These are phyloP conservation scores for Motacilla tschutschensis DNA, from an alignment of 2,113 vertebrate species.

Conservation along the genomic window DNA sequence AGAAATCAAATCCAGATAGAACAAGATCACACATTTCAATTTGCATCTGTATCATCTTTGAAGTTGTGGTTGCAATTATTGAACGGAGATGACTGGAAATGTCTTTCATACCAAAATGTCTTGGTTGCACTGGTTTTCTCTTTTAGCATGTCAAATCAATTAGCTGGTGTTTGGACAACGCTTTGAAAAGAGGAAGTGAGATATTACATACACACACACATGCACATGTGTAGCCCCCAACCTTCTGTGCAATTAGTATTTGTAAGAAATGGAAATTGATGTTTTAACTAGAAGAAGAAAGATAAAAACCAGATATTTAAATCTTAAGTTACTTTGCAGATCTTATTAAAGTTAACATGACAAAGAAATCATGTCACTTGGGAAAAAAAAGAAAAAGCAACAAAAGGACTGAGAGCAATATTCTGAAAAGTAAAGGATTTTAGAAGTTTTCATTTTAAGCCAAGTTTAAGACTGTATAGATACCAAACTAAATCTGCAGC, in stretches of 20 bases:
- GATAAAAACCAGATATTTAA: neutral
- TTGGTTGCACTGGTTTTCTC: conserved; percentile 12
- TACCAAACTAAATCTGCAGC: neutral
- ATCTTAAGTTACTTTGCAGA: neutral
- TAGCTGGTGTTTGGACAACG: conserved; percentile 49
- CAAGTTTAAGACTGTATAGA: neutral
- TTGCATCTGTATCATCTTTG: conserved; percentile 57
- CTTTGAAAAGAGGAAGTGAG: conserved; percentile 62
- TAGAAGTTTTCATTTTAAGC: neutral
- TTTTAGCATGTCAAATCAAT: conserved; percentile 61
- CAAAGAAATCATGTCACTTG: neutral
- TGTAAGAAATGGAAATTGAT: conserved; percentile 6
- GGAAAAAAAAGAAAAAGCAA: neutral
- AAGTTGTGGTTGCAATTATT: conserved; percentile 55
- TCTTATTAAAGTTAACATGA: neutral
- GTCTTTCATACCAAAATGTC: conserved; percentile 55
- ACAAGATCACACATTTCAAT: conserved; percentile 50
- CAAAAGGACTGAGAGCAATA: neutral
- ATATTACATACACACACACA: conserved; percentile 10
- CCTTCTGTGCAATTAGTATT: conserved; percentile 18
- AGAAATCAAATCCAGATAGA: conserved; percentile 67
- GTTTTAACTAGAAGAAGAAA: conserved; percentile 15
- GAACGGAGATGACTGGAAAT: conserved; percentile 56
- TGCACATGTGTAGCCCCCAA: neutral
- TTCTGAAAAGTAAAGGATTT: neutral